Percentiles rank a stretch among this genome's conserved stretches.
Evolutionary conservation across 1,140 invertebrate species (phyloP).

Genomic region (Oncopodura yosiiana): DNA sequence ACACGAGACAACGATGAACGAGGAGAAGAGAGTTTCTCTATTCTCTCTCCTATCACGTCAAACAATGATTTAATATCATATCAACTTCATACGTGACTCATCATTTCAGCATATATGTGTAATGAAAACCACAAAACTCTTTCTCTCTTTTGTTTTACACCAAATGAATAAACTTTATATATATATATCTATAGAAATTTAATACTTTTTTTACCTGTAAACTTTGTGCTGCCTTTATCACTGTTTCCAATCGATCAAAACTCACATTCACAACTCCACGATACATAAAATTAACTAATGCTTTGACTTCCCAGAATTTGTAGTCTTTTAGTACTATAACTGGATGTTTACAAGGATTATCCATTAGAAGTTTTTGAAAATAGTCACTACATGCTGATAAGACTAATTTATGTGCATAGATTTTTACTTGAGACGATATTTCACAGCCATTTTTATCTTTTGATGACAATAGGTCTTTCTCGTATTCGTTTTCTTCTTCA

Average conservation of each 20-base stretch:
- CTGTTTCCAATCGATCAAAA: constrained; percentile 64
- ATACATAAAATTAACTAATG: constrained; percentile 86
- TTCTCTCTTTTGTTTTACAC: constrained; percentile 9
- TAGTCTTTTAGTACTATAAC: constrained; percentile 84
- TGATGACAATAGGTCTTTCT: not conserved
- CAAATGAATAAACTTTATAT: constrained; percentile 13
- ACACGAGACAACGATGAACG: not conserved
- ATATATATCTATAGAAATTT: not conserved
- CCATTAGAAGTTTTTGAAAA: constrained; percentile 75
- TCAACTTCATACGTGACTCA: no score
- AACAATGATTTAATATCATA: not conserved
- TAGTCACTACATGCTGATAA: constrained; percentile 76
- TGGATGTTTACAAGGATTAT: constrained; percentile 86
- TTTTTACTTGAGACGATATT: constrained; percentile 42
- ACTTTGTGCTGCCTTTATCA: constrained; percentile 76
- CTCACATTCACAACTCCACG: constrained; percentile 76
- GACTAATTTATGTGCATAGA: constrained; percentile 79
- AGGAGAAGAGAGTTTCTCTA: not conserved
- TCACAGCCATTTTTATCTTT: not conserved
- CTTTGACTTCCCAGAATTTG: constrained; percentile 70
- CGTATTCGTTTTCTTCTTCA: constrained; percentile 2
- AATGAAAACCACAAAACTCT: not conserved
- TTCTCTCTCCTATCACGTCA: not conserved
- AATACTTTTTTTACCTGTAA: constrained; percentile 49
- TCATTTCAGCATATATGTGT: no score